phyloP scores from a whole-genome alignment of 2,113 vertebrate genomes.

The Psilopsiagon aymara region DNA sequence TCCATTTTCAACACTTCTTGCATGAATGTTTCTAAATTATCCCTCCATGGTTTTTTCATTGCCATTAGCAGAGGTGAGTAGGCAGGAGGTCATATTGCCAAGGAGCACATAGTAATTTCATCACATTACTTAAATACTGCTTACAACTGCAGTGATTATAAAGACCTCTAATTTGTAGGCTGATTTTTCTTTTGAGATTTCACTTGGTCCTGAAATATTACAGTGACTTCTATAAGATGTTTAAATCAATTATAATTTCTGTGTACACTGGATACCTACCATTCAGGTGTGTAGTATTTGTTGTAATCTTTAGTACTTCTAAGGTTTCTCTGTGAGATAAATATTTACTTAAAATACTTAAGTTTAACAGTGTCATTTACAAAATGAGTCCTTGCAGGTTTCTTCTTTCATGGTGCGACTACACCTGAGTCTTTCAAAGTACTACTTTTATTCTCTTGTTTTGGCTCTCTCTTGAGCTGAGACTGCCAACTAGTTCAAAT shows the following conservation, averaged over 20 bases:
- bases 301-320: neutral
- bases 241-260: neutral
- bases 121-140: neutral
- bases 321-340: neutral
- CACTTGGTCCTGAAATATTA: neutral
- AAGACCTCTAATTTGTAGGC: neutral
- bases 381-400: neutral
- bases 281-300: neutral
- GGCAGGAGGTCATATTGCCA: neutral
- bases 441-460: neutral
- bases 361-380: neutral
- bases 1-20: neutral
- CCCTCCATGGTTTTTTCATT: neutral
- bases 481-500: slow-evolving; percentile 32
- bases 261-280: neutral
- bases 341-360: neutral
- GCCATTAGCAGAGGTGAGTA: neutral
- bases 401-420: neutral
- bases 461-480: neutral
- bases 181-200: neutral
- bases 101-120: neutral
- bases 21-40: neutral
- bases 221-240: neutral
- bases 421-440: neutral
- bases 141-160: neutral